phyloP scores from a whole-genome alignment of 2,113 vertebrate species.

The mouse (Mus musculus) region GRCm39 chr2:76899501-76900000 shows the following conservation, averaged over 20 bases:
- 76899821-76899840: not conserved
- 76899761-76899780: not conserved
- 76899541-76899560: not conserved
- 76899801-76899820: not conserved
- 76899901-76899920: not conserved
- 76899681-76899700: not conserved
- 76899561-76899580: not conserved
- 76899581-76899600: too few relatives aligned
- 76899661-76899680: not conserved
- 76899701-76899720: not conserved
- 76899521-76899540: not conserved
- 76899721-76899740: not conserved
- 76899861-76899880: not conserved
- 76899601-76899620: not conserved
- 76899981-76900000: not conserved
- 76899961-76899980: not conserved
- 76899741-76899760: not conserved
- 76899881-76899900: not conserved
- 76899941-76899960: conserved; percentile 14
- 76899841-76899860: not conserved
- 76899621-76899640: not conserved
- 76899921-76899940: not conserved
- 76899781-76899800: not conserved
- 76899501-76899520: not conserved
- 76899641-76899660: not conserved